Evolutionary conservation across 2,113 vertebrate genomes (phyloP).

Genomic region (Desmodus rotundus): DNA sequence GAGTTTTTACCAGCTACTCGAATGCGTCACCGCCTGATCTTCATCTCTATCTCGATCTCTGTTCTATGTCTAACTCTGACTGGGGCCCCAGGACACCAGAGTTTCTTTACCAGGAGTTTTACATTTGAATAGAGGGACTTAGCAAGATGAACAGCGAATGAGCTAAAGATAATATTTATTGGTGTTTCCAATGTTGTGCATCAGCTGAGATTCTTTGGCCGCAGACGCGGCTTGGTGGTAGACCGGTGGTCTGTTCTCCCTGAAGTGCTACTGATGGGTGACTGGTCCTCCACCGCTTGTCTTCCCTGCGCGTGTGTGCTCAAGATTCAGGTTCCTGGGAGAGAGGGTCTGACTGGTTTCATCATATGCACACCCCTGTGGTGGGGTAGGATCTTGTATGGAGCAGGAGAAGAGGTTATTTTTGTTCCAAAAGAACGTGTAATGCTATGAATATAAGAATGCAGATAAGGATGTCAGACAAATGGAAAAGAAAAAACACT

Average conservation of each 20-base stretch:
- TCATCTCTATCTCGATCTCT: not conserved
- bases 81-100: not conserved
- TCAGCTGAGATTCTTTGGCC: not conserved
- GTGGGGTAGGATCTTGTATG: not conserved
- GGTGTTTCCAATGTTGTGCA: not conserved
- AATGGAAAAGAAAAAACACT: not conserved
- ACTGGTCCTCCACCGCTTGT: not conserved
- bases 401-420: not conserved
- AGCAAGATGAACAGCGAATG: not conserved
- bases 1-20: not conserved
- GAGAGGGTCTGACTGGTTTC: not conserved
- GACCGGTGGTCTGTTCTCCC: not conserved
- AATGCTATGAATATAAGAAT: not conserved
- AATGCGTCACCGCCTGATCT: not conserved
- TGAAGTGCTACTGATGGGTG: not conserved
- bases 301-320: not conserved
- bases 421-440: not conserved
- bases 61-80: not conserved
- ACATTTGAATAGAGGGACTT: not conserved
- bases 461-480: not conserved
- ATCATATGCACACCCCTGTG: not conserved
- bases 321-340: not conserved
- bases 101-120: not conserved
- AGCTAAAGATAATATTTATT: not conserved
- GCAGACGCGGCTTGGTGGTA: not conserved